Conservation (phyloP, 2,797 vertebrate species). For the Arctocebus calabarensis region DNA sequence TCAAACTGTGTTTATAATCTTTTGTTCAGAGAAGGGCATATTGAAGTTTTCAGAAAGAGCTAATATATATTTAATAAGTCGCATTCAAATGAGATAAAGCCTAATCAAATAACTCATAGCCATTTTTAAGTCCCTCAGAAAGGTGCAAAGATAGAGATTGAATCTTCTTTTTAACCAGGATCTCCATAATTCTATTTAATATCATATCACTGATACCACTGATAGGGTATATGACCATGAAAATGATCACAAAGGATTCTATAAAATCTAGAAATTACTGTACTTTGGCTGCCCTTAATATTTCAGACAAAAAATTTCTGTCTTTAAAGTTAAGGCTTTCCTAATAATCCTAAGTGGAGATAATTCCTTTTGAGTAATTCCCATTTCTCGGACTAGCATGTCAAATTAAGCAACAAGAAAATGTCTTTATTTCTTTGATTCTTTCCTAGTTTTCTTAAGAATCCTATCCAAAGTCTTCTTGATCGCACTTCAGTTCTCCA, state of each 20-base stretch:
- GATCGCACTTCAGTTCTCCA: not conserved
- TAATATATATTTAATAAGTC: not conserved
- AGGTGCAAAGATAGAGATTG: not conserved
- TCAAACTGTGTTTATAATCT: conserved; percentile 11
- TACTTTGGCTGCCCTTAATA: not conserved
- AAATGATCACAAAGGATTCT: not conserved
- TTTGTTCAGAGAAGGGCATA: conserved; percentile 29
- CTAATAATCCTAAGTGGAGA: conserved; percentile 8
- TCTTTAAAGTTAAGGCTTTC: conserved; percentile 7
- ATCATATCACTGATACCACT: not conserved
- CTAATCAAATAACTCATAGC: not conserved
- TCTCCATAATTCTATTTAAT: conserved; percentile 10
- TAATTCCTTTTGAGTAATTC: not conserved
- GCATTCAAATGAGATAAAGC: conserved; percentile 17
- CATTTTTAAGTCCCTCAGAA: conserved; percentile 27
- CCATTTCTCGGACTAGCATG: not conserved
- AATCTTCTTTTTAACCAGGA: conserved; percentile 37
- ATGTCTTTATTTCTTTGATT: conserved; percentile 11
- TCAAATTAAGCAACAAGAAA: not conserved
- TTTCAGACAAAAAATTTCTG: not conserved
- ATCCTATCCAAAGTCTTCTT: not conserved
- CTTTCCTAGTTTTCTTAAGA: conserved; percentile 32
- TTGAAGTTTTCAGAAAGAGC: conserved; percentile 16
- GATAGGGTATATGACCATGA: not conserved
- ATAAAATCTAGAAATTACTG: not conserved